phyloP scores from a whole-genome alignment of 2,888 invertebrate genomes.

The Hydrotaea cyrtoneurina region DNA sequence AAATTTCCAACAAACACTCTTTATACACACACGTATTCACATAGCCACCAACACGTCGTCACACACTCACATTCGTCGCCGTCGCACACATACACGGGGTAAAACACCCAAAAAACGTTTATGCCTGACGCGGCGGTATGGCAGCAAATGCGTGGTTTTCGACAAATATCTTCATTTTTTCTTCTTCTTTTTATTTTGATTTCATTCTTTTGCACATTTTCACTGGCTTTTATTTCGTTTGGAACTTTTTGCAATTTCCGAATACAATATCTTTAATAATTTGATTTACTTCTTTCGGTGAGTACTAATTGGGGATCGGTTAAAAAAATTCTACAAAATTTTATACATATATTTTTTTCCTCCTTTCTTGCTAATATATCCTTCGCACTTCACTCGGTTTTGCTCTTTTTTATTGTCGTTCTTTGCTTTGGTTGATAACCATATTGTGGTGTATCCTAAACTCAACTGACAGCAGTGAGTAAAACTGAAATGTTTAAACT shows the following conservation, averaged over 20 bases:
- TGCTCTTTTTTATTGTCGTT: conserved; percentile 59
- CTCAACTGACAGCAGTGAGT: conserved; percentile 76
- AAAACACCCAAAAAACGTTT: conserved; percentile 53
- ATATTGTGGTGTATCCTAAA: conserved; percentile 76
- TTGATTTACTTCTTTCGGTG: conserved; percentile 23
- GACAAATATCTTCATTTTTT: conserved; percentile 11
- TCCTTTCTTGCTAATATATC: conserved; percentile 54
- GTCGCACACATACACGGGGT: conserved; percentile 19
- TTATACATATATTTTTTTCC: conserved; percentile 49
- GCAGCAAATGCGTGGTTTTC: conserved; percentile 37
- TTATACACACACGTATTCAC: conserved; percentile 23
- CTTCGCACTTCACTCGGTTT: conserved; percentile 55
- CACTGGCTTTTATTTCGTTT: conserved; percentile 25
- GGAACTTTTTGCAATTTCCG: not conserved
- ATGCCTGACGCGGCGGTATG: conserved; percentile 40
- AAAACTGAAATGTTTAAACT: conserved; percentile 63
- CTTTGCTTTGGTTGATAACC: conserved; percentile 58
- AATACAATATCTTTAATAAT: conserved; percentile 18
- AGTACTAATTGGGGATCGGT: not conserved
- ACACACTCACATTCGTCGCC: no score
- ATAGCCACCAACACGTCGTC: not conserved
- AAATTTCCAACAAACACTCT: conserved; percentile 2
- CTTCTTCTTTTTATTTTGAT: conserved; percentile 7
- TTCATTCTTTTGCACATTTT: conserved; percentile 20
- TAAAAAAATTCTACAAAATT: conserved; percentile 7